Evolutionary conservation across 2,888 invertebrate species (phyloP), one percentile per base, ranked within the genome.

Genomic region (Himalopsyche kuldschensis): DNA sequence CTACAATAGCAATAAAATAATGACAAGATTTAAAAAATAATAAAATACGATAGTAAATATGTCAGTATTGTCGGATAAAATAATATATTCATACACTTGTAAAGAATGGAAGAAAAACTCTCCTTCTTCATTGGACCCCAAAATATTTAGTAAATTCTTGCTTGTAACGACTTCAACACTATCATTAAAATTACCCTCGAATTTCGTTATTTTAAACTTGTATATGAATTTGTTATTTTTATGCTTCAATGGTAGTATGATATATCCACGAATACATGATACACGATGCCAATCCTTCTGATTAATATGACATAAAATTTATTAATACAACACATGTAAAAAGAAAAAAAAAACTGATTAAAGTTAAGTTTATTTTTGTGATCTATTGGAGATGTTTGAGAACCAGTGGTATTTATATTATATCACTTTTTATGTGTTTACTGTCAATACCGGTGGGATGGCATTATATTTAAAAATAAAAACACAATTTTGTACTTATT

Each of bases 101-200:
- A 69, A 30, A 69, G 27, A 69, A 69, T 69, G 30, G 69, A 69
- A 69, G 69, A 69, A 69, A 69, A 69, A 27, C 15, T 27, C 11
- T 27, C 27, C 11, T 41, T 41, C 27, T 27, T 69, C 30, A 30
- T 69, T 69, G 69, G 69, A 69, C 69, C 69, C 69, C 69, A 30
- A 69, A 69, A 69, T 69, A 69, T 69, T 69, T 69, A 69, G 30
- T 69, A 69, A 69, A 69, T 69, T 69, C 69, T 41, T 27, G 27
- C 69, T 69, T 69, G 69, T 69, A 69, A 27, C 69, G 27, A 69
- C 69, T 69, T 69, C 69, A 69, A 30, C 30, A 69, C 69, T 69
- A 69, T 69, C 75, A 32, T 41, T 80, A 80, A 80, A 80, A 80
- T 80, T 80, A 80, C 75, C 80, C 80, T 80, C 47, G 30, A 80